Conservation (phyloP, 2,113 vertebrate species). For the Cichladusa arquata region DNA sequence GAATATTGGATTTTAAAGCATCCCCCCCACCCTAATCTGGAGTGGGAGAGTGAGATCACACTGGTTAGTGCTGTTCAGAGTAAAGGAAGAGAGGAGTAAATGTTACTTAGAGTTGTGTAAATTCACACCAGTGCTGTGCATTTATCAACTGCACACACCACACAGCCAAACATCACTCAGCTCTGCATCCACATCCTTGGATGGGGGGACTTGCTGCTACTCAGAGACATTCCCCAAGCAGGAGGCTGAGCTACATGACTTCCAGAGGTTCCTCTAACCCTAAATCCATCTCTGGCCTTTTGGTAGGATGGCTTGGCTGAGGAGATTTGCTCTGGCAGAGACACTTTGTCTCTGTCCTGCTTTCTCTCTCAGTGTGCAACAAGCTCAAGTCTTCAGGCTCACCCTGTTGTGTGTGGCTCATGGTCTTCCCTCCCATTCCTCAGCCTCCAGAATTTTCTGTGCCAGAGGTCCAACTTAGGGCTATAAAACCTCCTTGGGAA, state of each 20-base stretch:
- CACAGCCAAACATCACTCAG: neutral
- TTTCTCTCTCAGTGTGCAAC: neutral
- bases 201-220: neutral
- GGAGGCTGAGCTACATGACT: neutral
- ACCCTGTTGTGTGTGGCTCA: neutral
- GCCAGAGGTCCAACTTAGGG: neutral
- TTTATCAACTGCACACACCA: neutral
- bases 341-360: neutral
- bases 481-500: neutral
- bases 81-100: neutral
- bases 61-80: neutral
- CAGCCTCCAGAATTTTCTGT: neutral
- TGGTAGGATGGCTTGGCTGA: neutral
- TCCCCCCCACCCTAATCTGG: neutral
- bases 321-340: neutral
- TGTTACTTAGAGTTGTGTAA: neutral
- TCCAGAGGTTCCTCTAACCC: neutral
- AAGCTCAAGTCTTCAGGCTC: neutral
- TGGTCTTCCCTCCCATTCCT: neutral
- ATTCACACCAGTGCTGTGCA: neutral
- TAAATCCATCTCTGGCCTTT: neutral
- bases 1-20: neutral
- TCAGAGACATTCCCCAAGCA: neutral
- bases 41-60: neutral
- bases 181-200: neutral